Percentiles rank a stretch among this genome's conserved stretches.
Evolutionary conservation across 1,140 invertebrate species (phyloP).

Genomic region (Drosophila equinoxialis): DNA sequence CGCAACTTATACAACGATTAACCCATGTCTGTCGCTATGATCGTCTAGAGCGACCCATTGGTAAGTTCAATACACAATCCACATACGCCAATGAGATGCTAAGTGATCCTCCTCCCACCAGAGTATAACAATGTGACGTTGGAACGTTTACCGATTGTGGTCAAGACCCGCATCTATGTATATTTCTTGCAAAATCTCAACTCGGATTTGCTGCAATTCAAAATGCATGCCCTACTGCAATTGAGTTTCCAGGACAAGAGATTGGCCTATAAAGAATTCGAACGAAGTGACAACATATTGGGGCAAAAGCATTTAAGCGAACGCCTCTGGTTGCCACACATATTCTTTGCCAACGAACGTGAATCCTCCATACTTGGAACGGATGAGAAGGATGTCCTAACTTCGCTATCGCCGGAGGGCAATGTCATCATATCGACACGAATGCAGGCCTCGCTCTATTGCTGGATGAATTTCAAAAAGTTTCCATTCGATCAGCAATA

Average conservation of each 20-base stretch:
- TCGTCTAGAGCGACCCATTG: slow-evolving; percentile 70
- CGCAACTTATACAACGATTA: slow-evolving; percentile 72
- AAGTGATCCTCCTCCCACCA: not conserved
- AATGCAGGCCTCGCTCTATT: slow-evolving; percentile 90
- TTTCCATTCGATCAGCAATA: slow-evolving; percentile 93
- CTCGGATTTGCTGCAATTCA: slow-evolving; percentile 91
- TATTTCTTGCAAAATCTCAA: slow-evolving; percentile 91
- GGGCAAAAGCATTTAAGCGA: slow-evolving; percentile 88
- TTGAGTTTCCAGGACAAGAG: slow-evolving; percentile 89
- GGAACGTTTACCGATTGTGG: slow-evolving; percentile 84
- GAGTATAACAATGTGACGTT: slow-evolving; percentile 66
- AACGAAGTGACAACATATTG: slow-evolving; percentile 86
- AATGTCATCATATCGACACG: slow-evolving; percentile 89
- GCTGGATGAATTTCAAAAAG: slow-evolving; percentile 92
- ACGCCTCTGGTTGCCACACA: slow-evolving; percentile 90
- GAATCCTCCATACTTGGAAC: slow-evolving; percentile 88
- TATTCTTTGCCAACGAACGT: slow-evolving; percentile 92
- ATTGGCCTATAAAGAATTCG: slow-evolving; percentile 86
- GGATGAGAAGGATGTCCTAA: slow-evolving; percentile 90
- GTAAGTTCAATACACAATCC: slow-evolving; percentile 23
- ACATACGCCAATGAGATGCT: too few relatives aligned
- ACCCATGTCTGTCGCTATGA: slow-evolving; percentile 80
- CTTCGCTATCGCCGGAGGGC: slow-evolving; percentile 89
- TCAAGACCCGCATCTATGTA: slow-evolving; percentile 88
- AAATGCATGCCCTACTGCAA: slow-evolving; percentile 91